Base-by-base conservation (phyloP, 2,888 invertebrate species). In the Dryadula phaetusa region DNA sequence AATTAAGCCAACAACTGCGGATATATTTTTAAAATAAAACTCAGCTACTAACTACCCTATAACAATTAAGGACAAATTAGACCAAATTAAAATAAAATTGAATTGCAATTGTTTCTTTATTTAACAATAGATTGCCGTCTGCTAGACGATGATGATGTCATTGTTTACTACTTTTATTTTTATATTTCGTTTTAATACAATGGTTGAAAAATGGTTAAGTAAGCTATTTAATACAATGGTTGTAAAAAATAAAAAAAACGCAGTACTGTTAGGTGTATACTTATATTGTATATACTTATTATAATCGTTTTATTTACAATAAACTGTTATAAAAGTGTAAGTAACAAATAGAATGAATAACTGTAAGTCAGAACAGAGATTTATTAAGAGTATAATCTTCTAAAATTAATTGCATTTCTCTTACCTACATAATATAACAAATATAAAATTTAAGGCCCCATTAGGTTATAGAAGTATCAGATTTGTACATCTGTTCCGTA, bases 281-380 rank as follows among this genome's bases (percentile, higher is more conserved):
- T 54, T 58, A 37, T 34, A 54, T 44, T 18, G 25, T 37, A 56
- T 42, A 56, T 37, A 46, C 18, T 44, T 42, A 54, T 37, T 64
- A 64, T 54, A 44, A 34, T 64, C 28, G 8, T 46, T 69, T 56
- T 66, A 70, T 70, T 70, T 70, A 70, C 70, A 70, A 64, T 70
- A 69, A 63, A 69, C 58, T 46, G 62, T 69, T 62, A 53, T 69
- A 70, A 66, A 64, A 64, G 46, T 61, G 62, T 70, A 63, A 53
- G 66, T 69, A 70, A 67, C 67, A 70, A 70, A 67, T 62, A 56
- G 53, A 49, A 58, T 63, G 28, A 32, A 40, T 47, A 58, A 49
- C 58, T 54, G 53, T 64, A 64, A 44, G 18, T 40, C 56, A 58
- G 64, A 58, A 49, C 22, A 56, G 49, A 46, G 2, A 8, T 56